phyloP scores from a whole-genome alignment of 2,113 vertebrate species.

The Turdus rufiventris region DNA sequence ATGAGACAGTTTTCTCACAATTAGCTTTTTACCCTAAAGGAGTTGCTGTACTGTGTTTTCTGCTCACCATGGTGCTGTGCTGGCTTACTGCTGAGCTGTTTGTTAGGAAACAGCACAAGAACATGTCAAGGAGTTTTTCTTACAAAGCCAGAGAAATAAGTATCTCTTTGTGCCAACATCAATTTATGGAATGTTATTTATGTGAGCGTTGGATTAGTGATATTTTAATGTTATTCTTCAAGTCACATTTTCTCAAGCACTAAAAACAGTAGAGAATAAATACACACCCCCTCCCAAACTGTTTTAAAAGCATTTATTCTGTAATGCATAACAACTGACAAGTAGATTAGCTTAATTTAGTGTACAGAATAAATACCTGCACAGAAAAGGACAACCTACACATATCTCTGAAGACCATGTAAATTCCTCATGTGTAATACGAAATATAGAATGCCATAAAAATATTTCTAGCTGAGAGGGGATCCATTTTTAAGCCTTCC shows the following conservation, averaged over 20 bases:
- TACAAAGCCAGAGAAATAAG: neutral
- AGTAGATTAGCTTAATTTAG: neutral
- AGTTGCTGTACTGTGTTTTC: neutral
- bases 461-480: neutral
- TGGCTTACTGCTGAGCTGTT: neutral
- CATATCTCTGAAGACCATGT: neutral
- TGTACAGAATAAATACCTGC: neutral
- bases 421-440: neutral
- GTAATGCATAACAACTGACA: neutral
- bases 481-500: accelerated
- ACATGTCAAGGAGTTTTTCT: neutral
- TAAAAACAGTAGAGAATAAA: neutral
- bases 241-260: neutral
- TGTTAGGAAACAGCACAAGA: neutral
- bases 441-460: neutral
- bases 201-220: neutral
- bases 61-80: neutral
- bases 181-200: neutral
- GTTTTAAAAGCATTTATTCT: neutral
- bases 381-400: neutral
- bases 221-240: neutral
- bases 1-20: neutral
- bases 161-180: neutral
- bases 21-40: neutral
- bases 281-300: accelerated